These are phyloP conservation scores for Thalassaphorura encarpata DNA, from an alignment of 1,140 invertebrate genomes.

Conservation along the genomic window DNA sequence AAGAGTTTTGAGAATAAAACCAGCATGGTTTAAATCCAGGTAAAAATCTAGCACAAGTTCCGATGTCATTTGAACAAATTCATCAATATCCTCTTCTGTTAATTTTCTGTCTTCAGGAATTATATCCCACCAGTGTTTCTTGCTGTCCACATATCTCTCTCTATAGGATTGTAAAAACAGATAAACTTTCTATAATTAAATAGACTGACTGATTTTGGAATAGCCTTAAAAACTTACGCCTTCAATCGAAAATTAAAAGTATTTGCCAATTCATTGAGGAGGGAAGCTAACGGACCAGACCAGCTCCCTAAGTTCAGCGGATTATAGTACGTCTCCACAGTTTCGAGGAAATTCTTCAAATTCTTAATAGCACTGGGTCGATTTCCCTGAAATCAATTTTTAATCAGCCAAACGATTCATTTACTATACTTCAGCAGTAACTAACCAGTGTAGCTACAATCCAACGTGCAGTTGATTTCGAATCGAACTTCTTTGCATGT, in stretches of 20 bases:
- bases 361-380: constrained; percentile 53
- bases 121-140: constrained; percentile 54
- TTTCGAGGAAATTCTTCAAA: constrained; percentile 67
- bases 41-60: constrained; percentile 67
- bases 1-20: constrained; percentile 59
- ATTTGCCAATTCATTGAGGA: constrained; percentile 49
- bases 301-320: constrained; percentile 76
- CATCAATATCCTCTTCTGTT: constrained; percentile 67
- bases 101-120: constrained; percentile 58
- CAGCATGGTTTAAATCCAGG: constrained; percentile 52
- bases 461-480: constrained; percentile 52
- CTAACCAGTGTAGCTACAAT: constrained; percentile 54
- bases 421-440: constrained; percentile 33
- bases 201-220: not conserved
- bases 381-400: constrained; percentile 42
- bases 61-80: constrained; percentile 57
- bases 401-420: constrained; percentile 5
- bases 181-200: constrained; percentile 4
- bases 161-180: constrained; percentile 38
- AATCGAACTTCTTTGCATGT: constrained; percentile 44
- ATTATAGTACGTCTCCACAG: constrained; percentile 78
- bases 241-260: constrained; percentile 51
- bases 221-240: constrained; percentile 36
- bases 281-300: constrained; percentile 52
- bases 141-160: constrained; percentile 47